Base-by-base conservation (phyloP, 2,797 vertebrate species). In the Melanitta fusca region DNA sequence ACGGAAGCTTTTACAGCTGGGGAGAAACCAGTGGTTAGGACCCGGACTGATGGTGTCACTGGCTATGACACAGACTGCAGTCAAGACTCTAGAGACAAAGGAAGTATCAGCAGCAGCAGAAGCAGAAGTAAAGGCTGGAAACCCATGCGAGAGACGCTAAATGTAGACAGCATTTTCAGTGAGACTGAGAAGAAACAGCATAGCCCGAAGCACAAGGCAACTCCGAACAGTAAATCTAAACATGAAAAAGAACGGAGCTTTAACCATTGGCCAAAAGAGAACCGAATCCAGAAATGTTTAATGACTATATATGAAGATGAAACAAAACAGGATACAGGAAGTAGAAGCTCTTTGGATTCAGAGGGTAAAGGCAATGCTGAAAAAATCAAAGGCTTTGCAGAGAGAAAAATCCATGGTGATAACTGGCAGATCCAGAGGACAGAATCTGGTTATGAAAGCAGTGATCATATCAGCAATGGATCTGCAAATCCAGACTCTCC, bases 261-360 rank as follows among this genome's bases (percentile, higher is more conserved):
- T 71, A 95, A 91, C 68, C 93, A 68, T 8, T 95, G 98, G 85
- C 95, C 97, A 2, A 97, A 97, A 65, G 99, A 99, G 51, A 98
- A 97, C n/a, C 97, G 97, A 49, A 98, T 98, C 94, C 98, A 98
- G 30, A 99, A 99, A 96, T 98, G 98, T 78, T 98, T 99, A 62
- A 98, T 99, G 99, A 99, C 99, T 56, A 99, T 99, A 77, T 99
- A 99, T 15, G 99, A 99, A 97, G 99, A 99, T 18, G 99, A 99
- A 97, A 98, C 98, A 56, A 98, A 98, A 95, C 98, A 98, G 7
- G 99, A 99, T 80, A 98, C 93, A 1, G 99, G 98, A 88, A 99
- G 99, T 96, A 97, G 98, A 66, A 99, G 98, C 95, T 99, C 99
- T 1, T 94, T 99, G 94, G 99, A 99, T 74, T 99, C 98, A 0